These are phyloP conservation scores for Oxyscelio sp. DNA, from an alignment of 2,888 invertebrate species.

Conservation along the genomic window DNA sequence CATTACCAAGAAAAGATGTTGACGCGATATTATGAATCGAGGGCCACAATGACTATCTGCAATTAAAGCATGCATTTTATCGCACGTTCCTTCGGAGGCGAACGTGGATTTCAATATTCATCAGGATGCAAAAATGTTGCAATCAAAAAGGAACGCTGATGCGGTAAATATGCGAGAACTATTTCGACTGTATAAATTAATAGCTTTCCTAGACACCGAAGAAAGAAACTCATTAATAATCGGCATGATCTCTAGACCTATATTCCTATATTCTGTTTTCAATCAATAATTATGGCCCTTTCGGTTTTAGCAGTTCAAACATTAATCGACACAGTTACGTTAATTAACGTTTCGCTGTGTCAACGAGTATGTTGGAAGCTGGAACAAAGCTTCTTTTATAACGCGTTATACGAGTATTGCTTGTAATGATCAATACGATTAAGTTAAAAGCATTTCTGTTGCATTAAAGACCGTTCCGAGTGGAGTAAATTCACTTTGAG, in stretches of 20 bases:
- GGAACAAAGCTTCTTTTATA: constrained; percentile 1
- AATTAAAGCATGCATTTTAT: constrained; percentile 6
- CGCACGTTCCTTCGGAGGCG: not conserved
- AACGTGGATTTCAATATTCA: constrained; percentile 22
- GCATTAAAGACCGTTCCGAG: not conserved
- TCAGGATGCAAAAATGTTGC: constrained; percentile 50
- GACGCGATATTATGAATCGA: not conserved
- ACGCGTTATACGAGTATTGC: constrained; percentile 1
- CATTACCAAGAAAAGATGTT: constrained; percentile 1
- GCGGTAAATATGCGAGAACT: constrained; percentile 52
- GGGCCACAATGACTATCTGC: not conserved
- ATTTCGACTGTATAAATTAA: not conserved
- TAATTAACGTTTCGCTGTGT: constrained; percentile 32
- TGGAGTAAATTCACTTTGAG: not conserved
- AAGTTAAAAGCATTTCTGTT: constrained; percentile 15
- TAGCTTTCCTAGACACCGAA: constrained; percentile 33
- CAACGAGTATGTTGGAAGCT: constrained; percentile 48
- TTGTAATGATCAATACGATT: constrained; percentile 36
- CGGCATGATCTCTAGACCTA: constrained; percentile 5
- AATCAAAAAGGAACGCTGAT: constrained; percentile 53
- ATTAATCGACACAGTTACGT: constrained; percentile 27
- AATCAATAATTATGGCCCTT: not conserved
- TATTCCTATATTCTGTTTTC: not conserved
- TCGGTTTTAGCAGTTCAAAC: not conserved
- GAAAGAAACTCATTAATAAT: constrained; percentile 6